A percentile compares a stretch with the other conserved stretches of the same genome.
These are phyloP conservation scores for Drosophila fungiperda DNA, from an alignment of 2,888 invertebrate genomes.

Conservation along the genomic window DNA sequence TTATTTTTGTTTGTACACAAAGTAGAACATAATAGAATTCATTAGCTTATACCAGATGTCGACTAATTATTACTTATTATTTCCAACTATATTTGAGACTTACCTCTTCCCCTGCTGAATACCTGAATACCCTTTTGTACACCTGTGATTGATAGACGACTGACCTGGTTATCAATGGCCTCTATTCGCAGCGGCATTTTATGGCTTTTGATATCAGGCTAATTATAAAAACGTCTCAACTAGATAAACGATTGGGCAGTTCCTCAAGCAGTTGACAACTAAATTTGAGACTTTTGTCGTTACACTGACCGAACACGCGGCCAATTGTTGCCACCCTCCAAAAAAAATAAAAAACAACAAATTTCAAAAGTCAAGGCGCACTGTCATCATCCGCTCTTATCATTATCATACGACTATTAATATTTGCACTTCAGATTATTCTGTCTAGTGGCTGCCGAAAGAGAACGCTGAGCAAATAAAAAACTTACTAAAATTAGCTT, in stretches of 20 bases:
- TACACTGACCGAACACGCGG: slow-evolving; percentile 61
- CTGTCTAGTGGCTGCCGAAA: slow-evolving; percentile 39
- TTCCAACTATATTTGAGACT: background rate
- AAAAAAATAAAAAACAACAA: slow-evolving; percentile 26
- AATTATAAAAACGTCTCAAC: slow-evolving; percentile 63
- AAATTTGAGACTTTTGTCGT: slow-evolving; percentile 65
- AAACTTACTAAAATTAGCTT: background rate
- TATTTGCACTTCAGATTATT: slow-evolving; percentile 73
- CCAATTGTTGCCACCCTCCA: slow-evolving; percentile 23
- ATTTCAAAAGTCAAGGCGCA: slow-evolving; percentile 46
- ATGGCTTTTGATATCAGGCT: slow-evolving; percentile 76
- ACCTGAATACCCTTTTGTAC: slow-evolving; percentile 12
- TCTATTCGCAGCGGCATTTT: slow-evolving; percentile 50
- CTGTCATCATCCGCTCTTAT: slow-evolving; percentile 61
- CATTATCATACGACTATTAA: slow-evolving; percentile 73
- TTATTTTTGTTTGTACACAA: slow-evolving; percentile 12
- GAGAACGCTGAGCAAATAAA: slow-evolving; percentile 33
- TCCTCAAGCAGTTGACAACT: slow-evolving; percentile 29
- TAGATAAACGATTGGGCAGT: slow-evolving; percentile 64
- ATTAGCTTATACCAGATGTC: slow-evolving; percentile 49
- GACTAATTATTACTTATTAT: slow-evolving; percentile 33
- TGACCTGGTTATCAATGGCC: slow-evolving; percentile 23
- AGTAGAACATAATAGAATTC: slow-evolving; percentile 34
- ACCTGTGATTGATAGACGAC: slow-evolving; percentile 55
- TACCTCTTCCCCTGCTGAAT: background rate